Percentiles rank a stretch among this genome's conserved stretches.
Conservation (phyloP, 2,888 invertebrate species). For the Andricus quercusramuli region DNA sequence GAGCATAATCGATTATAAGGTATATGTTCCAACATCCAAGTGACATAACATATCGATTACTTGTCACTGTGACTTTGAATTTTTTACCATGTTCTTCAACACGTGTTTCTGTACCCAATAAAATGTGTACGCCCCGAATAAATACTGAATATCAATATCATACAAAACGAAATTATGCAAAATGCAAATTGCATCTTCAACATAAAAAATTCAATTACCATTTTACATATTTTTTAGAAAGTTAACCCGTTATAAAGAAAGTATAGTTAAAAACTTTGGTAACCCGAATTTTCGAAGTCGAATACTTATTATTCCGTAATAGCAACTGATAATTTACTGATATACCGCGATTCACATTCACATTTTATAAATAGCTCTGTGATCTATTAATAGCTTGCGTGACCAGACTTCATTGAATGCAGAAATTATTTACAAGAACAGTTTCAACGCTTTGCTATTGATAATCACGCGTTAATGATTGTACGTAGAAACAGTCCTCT, state of each 20-base stretch:
- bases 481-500: slow-evolving; percentile 14
- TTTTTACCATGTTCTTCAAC: background rate
- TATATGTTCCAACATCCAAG: slow-evolving; percentile 47
- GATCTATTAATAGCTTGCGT: slow-evolving; percentile 28
- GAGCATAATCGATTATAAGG: slow-evolving; percentile 57
- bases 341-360: background rate
- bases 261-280: no score
- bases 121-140: background rate
- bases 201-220: background rate
- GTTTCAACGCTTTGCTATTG: slow-evolving; percentile 26
- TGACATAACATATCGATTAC: slow-evolving; percentile 49
- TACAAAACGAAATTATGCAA: background rate
- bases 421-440: slow-evolving; percentile 7
- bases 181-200: background rate
- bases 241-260: background rate
- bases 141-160: slow-evolving; percentile 2
- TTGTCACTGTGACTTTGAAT: slow-evolving; percentile 32
- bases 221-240: background rate
- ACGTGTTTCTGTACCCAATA: background rate
- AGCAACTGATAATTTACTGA: background rate
- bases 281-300: no score
- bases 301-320: background rate
- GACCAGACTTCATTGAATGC: slow-evolving; percentile 6
- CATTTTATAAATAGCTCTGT: slow-evolving; percentile 13
- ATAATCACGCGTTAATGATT: slow-evolving; percentile 38